These are phyloP conservation scores for Diplodus puntazzo DNA, from an alignment of 2,797 vertebrate species.

Conservation along the genomic window DNA sequence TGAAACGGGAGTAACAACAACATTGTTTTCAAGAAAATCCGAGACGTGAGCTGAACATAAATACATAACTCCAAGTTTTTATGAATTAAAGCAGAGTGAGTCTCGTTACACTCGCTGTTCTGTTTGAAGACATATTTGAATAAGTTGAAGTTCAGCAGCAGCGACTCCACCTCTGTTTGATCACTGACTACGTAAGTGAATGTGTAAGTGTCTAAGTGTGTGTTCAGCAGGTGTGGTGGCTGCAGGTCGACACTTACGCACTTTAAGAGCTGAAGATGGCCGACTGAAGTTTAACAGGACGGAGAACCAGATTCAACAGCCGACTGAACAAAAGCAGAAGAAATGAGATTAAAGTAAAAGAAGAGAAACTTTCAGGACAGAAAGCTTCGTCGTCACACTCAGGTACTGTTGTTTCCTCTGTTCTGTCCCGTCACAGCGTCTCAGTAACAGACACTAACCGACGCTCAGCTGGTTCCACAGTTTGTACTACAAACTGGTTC, in stretches of 20 bases:
- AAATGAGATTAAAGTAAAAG: slow-evolving; percentile 35
- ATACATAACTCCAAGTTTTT: no score
- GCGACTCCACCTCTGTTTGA: slow-evolving; percentile 73
- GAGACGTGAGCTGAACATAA: no score
- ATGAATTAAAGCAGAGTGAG: not conserved
- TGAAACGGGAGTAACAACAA: no score
- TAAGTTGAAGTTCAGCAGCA: slow-evolving; percentile 28
- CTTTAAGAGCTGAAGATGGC: slow-evolving; percentile 24
- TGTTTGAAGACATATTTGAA: slow-evolving; percentile 27
- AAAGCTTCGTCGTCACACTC: not conserved
- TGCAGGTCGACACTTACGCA: slow-evolving; percentile 3
- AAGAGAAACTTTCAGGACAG: not conserved
- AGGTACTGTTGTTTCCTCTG: slow-evolving; percentile 30
- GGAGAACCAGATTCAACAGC: not conserved
- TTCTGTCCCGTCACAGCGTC: no score
- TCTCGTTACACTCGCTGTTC: not conserved
- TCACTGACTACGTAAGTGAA: slow-evolving; percentile 23
- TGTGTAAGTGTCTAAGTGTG: slow-evolving; percentile 23
- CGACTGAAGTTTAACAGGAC: slow-evolving; percentile 14
- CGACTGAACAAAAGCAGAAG: slow-evolving; percentile 45
- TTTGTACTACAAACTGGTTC: not conserved
- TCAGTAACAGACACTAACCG: no score
- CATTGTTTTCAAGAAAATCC: no score
- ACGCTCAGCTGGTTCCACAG: not conserved
- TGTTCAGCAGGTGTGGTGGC: slow-evolving; percentile 73